phyloP scores from a whole-genome alignment of 2,888 invertebrate species.

The Chloroclysta siterata region DNA sequence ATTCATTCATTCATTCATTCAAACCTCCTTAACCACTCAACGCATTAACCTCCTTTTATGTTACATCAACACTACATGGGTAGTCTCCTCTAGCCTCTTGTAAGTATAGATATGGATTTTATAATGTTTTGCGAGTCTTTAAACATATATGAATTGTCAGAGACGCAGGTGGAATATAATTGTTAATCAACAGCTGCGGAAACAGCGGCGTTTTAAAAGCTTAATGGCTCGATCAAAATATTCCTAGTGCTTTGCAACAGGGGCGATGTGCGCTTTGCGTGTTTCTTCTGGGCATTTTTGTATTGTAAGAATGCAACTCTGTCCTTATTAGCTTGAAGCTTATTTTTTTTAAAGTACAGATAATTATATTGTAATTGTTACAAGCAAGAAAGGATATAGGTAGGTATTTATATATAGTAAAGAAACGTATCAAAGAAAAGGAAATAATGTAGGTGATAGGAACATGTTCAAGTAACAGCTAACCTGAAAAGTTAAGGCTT shows the following conservation, averaged over 20 bases:
- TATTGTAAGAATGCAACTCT: slow-evolving; percentile 34
- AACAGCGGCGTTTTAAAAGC: slow-evolving; percentile 60
- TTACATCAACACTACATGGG: background rate
- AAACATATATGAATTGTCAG: slow-evolving; percentile 50
- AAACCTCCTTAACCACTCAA: background rate
- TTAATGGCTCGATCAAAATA: slow-evolving; percentile 62
- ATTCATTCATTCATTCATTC: no score
- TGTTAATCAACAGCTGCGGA: slow-evolving; percentile 71
- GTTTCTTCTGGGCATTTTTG: slow-evolving; percentile 45
- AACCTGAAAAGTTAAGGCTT: slow-evolving; percentile 14
- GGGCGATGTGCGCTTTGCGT: slow-evolving; percentile 43
- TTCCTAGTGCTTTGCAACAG: slow-evolving; percentile 49
- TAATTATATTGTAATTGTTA: slow-evolving; percentile 21
- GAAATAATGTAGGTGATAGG: slow-evolving; percentile 2
- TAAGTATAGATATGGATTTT: slow-evolving; percentile 15
- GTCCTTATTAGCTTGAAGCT: slow-evolving; percentile 13
- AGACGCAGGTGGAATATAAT: slow-evolving; percentile 71
- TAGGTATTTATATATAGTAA: background rate
- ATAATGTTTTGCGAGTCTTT: slow-evolving; percentile 44
- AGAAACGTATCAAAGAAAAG: background rate
- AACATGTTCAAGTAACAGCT: slow-evolving; percentile 15
- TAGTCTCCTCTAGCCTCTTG: background rate
- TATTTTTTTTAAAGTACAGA: slow-evolving; percentile 18
- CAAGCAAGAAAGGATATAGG: background rate
- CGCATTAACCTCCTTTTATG: background rate